These are phyloP conservation scores for Cydia pomonella DNA, from an alignment of 1,140 invertebrate genomes.

Conservation along the genomic window DNA sequence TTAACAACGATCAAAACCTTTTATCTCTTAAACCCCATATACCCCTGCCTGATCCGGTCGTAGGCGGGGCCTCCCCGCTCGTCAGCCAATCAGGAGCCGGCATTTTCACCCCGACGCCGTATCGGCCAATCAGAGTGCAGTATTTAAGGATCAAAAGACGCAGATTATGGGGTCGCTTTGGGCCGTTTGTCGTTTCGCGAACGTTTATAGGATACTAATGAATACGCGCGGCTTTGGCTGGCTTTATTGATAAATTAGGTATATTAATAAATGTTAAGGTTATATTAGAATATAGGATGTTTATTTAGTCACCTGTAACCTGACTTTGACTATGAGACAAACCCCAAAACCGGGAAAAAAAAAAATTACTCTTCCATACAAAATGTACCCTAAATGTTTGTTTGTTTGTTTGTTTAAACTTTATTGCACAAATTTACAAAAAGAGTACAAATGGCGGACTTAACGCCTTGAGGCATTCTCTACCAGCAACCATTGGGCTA, in stretches of 20 bases:
- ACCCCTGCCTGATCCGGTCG: slow-evolving; percentile 58
- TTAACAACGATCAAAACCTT: slow-evolving; percentile 53
- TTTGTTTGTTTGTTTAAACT: too few relatives aligned
- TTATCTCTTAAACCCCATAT: slow-evolving; percentile 37
- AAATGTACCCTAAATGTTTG: too few relatives aligned
- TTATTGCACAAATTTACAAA: too few relatives aligned
- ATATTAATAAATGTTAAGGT: too few relatives aligned
- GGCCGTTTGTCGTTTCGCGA: slow-evolving; percentile 57
- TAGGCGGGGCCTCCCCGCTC: slow-evolving; percentile 46
- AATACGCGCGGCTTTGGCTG: slow-evolving; percentile 42
- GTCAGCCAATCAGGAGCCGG: slow-evolving; percentile 49
- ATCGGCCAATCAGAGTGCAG: slow-evolving; percentile 52
- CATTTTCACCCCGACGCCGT: slow-evolving; percentile 46
- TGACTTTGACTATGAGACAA: too few relatives aligned
- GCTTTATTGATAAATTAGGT: neutral
- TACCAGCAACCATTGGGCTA: too few relatives aligned
- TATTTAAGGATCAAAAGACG: slow-evolving; percentile 66
- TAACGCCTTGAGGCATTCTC: too few relatives aligned
- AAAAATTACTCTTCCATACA: too few relatives aligned
- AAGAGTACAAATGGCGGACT: too few relatives aligned
- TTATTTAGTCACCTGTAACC: too few relatives aligned
- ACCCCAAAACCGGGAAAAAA: too few relatives aligned
- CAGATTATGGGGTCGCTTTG: slow-evolving; percentile 67
- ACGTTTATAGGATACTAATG: slow-evolving; percentile 40
- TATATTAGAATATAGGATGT: too few relatives aligned